phyloP scores from a whole-genome alignment of 2,797 vertebrate species.

The Takifugu ocellatus region DNA sequence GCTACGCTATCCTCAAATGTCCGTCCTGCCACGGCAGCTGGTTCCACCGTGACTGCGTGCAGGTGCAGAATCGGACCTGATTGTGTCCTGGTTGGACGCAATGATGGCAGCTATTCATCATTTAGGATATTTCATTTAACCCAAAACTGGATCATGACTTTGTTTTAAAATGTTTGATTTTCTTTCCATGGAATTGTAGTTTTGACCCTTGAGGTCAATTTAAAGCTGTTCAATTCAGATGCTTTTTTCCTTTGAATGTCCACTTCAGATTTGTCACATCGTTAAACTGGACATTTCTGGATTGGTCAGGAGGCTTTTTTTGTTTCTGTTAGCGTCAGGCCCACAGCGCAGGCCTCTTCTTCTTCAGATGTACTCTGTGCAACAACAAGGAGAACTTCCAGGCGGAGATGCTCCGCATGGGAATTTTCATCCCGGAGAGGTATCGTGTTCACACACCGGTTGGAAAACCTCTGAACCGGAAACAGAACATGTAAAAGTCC shows the following conservation, averaged over 20 bases:
- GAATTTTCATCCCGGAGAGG: conserved; percentile 95
- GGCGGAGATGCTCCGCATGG: conserved; percentile 93
- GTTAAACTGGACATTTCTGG: too few species aligned
- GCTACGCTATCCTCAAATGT: conserved; percentile 83
- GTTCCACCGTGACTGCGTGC: conserved; percentile 94
- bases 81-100: too few species aligned
- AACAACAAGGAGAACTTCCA: conserved; percentile 93
- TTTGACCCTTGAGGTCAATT: too few species aligned
- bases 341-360: conserved; percentile 91
- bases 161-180: too few species aligned
- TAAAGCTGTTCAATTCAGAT: too few species aligned
- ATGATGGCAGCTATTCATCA: too few species aligned
- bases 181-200: too few species aligned
- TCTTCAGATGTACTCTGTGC: conserved; percentile 94
- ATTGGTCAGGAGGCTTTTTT: background rate
- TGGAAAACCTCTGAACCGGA: background rate
- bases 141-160: too few species aligned
- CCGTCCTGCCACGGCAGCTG: conserved; percentile 91
- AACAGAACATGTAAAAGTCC: background rate
- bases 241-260: too few species aligned
- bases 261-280: too few species aligned
- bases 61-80: conserved; percentile 34
- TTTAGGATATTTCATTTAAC: too few species aligned
- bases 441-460: conserved; percentile 35
- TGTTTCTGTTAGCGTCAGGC: conserved; percentile 81